Conservation (phyloP, 2,113 vertebrate species). For the Aix galericulata region DNA sequence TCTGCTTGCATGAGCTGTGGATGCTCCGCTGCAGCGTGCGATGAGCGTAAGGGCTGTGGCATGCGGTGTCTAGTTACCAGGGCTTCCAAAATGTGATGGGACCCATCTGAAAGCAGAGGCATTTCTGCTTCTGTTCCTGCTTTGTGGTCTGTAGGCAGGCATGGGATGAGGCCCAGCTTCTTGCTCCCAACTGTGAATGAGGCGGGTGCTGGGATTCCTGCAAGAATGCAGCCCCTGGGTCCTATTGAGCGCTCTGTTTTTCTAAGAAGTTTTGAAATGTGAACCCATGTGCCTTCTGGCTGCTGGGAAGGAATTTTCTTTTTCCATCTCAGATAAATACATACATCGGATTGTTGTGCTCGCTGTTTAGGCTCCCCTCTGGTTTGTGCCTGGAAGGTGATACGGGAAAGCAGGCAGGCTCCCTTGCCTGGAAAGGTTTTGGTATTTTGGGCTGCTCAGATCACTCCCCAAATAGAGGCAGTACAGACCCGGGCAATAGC, state of each 20-base stretch:
- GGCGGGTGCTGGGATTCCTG: not conserved
- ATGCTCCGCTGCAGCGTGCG: not conserved
- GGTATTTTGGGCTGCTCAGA: not conserved
- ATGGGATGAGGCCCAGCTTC: not conserved
- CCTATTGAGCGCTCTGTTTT: not conserved
- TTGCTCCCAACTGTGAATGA: not conserved
- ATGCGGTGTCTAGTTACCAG: not conserved
- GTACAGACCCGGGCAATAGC: not conserved
- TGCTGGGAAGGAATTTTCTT: conserved; percentile 16
- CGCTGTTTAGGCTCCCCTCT: not conserved
- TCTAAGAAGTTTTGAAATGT: conserved; percentile 9
- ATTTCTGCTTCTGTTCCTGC: not conserved
- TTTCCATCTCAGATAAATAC: not conserved
- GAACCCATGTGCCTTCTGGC: not conserved
- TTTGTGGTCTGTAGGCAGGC: not conserved
- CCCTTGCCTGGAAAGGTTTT: not conserved
- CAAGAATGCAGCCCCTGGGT: not conserved
- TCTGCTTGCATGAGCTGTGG: not conserved
- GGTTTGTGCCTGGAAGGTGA: not conserved
- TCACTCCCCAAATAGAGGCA: not conserved
- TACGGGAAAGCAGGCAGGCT: not conserved
- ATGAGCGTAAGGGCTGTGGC: not conserved
- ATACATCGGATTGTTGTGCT: not conserved
- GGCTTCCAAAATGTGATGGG: not conserved
- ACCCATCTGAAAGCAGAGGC: not conserved